Percentiles rank a stretch among this genome's conserved stretches.
Evolutionary conservation across 2,797 vertebrate genomes (phyloP).

Genomic region (Micropoecilia bifurca): DNA sequence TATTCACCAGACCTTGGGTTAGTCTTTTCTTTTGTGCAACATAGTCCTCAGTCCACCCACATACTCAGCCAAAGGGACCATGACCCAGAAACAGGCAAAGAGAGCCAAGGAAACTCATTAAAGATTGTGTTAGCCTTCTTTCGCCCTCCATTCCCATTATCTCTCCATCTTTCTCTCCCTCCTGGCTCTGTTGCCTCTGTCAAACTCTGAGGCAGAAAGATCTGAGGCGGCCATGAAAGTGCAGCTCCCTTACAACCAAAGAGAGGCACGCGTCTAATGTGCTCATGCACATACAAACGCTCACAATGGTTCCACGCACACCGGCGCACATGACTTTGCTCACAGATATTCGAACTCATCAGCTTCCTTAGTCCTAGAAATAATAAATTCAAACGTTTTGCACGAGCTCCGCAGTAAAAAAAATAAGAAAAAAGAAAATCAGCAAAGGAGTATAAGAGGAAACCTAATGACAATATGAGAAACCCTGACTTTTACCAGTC

Average conservation of each 20-base stretch:
- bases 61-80: slow-evolving; percentile 69
- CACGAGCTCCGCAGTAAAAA: slow-evolving; percentile 62
- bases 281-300: slow-evolving; percentile 23
- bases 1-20: slow-evolving; percentile 50
- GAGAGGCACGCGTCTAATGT: slow-evolving; percentile 21
- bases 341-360: slow-evolving; percentile 69
- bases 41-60: slow-evolving; percentile 70
- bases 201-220: slow-evolving; percentile 72
- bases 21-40: slow-evolving; percentile 49
- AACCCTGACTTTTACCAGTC: slow-evolving; percentile 55
- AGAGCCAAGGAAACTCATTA: slow-evolving; percentile 78
- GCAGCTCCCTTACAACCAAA: slow-evolving; percentile 46
- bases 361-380: slow-evolving; percentile 66
- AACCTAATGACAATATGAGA: slow-evolving; percentile 66
- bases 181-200: slow-evolving; percentile 60
- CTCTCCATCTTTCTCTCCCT: slow-evolving; percentile 68
- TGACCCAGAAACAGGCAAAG: slow-evolving; percentile 79
- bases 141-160: slow-evolving; percentile 75
- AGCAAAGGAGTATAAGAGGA: slow-evolving; percentile 57
- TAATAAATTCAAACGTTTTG: slow-evolving; percentile 72
- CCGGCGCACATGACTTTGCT: slow-evolving; percentile 45
- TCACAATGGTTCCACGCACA: slow-evolving; percentile 10
- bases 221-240: slow-evolving; percentile 76
- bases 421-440: slow-evolving; percentile 28
- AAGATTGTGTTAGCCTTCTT: slow-evolving; percentile 71